Evolutionary conservation across 2,797 vertebrate genomes (phyloP), one percentile per base, ranked within the genome.

Genomic region (Euthynnus affinis): DNA sequence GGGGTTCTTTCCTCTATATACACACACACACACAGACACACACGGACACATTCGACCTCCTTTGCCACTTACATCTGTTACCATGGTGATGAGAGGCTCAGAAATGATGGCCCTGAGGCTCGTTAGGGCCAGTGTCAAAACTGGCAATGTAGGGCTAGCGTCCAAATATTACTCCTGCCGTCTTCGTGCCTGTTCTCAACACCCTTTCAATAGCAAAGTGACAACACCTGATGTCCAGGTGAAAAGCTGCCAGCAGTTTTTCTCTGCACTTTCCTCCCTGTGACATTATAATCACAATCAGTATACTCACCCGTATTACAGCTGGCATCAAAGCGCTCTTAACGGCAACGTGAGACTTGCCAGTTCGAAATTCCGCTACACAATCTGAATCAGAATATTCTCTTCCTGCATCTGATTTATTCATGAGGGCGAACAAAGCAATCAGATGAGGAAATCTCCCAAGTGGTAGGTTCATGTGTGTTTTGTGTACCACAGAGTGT

Each of bases 401-500:
- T 81, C 87, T 74, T 89, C 79, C 83, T 88, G 80, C 67, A 48
- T 86, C 81, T 92, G 86, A 89, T 91, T 93, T 93, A 94, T 92
- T 93, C 90, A 93, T 92, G 87, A 92, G 80, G 29, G 79, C 40
- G 82, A 87, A 93, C 88, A 92, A 93, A 92, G 87, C 83, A 88
- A 89, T 90, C 89, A 88, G 86, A 91, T 74, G 83, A 86, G 86
- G 75, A 90, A 92, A 89, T 92, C 87, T 91, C 89, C 78, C 82
- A 74, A 86, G 86, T 80, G 88, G 77, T 70, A 14, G 76, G 74
- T 89, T 84, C 77, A 83, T 91, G 85, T 91, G 87, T 89, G 74
- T 90, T 90, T 82, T 88, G 81, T 69, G 83, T 80, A 69, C 76
- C 52, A 17, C 70, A 63, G 79, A 83, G 66, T 85, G 81, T 87